phyloP scores from a whole-genome alignment of 2,888 invertebrate genomes.

The Drosophila multiciliata region DNA sequence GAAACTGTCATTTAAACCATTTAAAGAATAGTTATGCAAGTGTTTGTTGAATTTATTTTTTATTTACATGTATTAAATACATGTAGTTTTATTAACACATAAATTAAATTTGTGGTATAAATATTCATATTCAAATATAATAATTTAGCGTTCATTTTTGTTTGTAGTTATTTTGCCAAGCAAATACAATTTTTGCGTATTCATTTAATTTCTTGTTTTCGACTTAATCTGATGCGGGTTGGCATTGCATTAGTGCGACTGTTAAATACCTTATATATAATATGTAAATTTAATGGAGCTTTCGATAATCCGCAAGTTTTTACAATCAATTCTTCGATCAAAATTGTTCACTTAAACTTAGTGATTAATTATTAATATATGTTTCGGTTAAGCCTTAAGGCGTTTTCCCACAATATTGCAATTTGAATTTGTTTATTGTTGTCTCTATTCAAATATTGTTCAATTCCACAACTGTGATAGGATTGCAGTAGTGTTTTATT shows the following conservation, averaged over 20 bases:
- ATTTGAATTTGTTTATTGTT: constrained; percentile 45
- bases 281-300: constrained; percentile 28
- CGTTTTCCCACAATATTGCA: constrained; percentile 39
- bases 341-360: constrained; percentile 14
- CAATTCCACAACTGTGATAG: constrained; percentile 80
- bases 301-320: constrained; percentile 19
- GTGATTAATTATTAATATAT: constrained; percentile 2
- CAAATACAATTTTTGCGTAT: constrained; percentile 1
- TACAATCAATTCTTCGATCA: constrained; percentile 25
- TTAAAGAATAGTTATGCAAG: background rate
- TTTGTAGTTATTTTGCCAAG: constrained; percentile 9
- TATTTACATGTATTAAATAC: no score
- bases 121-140: constrained; percentile 69
- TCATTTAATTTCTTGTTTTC: background rate
- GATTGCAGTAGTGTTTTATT: constrained; percentile 75
- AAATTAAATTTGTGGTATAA: constrained; percentile 64
- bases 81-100: constrained; percentile 69
- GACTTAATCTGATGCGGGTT: constrained; percentile 2
- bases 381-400: constrained; percentile 6
- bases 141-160: constrained; percentile 45
- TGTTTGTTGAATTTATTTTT: background rate
- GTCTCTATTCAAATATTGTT: constrained; percentile 66
- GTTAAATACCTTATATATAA: constrained; percentile 47
- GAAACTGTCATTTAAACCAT: background rate
- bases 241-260: constrained; percentile 27